Conservation (phyloP, 2,888 invertebrate species). For the Graphium colonna region DNA sequence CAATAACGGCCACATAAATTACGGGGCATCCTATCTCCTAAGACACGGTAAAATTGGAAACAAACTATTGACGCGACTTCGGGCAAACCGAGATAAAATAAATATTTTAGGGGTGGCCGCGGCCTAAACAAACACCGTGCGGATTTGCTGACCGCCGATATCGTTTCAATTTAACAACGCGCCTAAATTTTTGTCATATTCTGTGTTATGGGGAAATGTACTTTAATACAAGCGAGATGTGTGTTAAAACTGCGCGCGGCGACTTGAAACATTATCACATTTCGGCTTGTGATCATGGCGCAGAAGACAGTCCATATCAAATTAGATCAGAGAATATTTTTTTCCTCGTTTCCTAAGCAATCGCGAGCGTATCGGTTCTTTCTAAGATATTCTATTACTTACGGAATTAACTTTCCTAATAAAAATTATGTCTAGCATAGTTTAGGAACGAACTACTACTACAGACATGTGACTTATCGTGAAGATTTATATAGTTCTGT, state of each 20-base stretch:
- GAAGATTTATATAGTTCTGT: no score
- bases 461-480: no score
- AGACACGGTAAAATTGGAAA: slow-evolving; percentile 68
- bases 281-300: slow-evolving; percentile 37
- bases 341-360: slow-evolving; percentile 32
- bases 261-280: slow-evolving; percentile 26
- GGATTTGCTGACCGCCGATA: slow-evolving; percentile 79
- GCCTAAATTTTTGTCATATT: slow-evolving; percentile 71
- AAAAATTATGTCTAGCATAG: no score
- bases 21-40: slow-evolving; percentile 69
- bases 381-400: no score
- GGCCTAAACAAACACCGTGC: slow-evolving; percentile 77
- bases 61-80: slow-evolving; percentile 77
- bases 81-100: slow-evolving; percentile 78
- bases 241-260: slow-evolving; percentile 32
- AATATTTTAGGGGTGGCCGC: slow-evolving; percentile 78
- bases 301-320: slow-evolving; percentile 43
- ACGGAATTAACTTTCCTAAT: no score
- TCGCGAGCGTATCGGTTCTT: not conserved
- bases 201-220: slow-evolving; percentile 41
- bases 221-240: slow-evolving; percentile 39
- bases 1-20: slow-evolving; percentile 67
- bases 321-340: slow-evolving; percentile 54
- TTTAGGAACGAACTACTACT: no score
- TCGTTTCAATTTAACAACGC: slow-evolving; percentile 79